These are phyloP conservation scores for Xanthorhoe designata DNA, from an alignment of 2,888 invertebrate genomes.

Conservation along the genomic window DNA sequence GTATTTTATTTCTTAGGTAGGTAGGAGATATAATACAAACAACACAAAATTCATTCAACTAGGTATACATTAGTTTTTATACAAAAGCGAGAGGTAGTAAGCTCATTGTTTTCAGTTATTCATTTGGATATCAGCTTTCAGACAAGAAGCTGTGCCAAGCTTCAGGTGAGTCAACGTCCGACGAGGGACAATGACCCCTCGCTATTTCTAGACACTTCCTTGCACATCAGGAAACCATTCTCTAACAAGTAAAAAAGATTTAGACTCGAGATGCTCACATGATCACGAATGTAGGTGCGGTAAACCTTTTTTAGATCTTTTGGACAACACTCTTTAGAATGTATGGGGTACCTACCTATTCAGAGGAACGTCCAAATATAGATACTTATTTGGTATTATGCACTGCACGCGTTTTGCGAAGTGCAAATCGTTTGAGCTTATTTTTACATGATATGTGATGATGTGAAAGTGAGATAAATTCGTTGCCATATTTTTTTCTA, in stretches of 20 bases:
- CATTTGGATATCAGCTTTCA: constrained; percentile 67
- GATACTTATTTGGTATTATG: too few relatives aligned
- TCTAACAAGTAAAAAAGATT: constrained; percentile 3
- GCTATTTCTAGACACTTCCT: constrained; percentile 75
- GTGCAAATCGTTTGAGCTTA: too few relatives aligned
- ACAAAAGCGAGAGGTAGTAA: background rate
- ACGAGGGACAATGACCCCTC: constrained; percentile 67
- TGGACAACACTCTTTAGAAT: background rate
- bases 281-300: too few relatives aligned
- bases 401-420: too few relatives aligned
- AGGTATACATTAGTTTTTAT: too few relatives aligned
- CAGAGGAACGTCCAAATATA: background rate
- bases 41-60: too few relatives aligned
- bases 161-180: constrained; percentile 77
- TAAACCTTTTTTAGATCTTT: too few relatives aligned
- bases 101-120: constrained; percentile 17
- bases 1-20: background rate
- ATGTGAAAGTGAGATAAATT: background rate
- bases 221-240: constrained; percentile 29
- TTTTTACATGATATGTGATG: too few relatives aligned
- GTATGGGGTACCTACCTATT: background rate
- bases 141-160: constrained; percentile 68
- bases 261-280: too few relatives aligned
- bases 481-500: constrained; percentile 10
- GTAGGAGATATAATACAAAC: too few relatives aligned